Evolutionary conservation across 2,797 vertebrate species (phyloP).

Genomic region (Coregonus ussuriensis): DNA sequence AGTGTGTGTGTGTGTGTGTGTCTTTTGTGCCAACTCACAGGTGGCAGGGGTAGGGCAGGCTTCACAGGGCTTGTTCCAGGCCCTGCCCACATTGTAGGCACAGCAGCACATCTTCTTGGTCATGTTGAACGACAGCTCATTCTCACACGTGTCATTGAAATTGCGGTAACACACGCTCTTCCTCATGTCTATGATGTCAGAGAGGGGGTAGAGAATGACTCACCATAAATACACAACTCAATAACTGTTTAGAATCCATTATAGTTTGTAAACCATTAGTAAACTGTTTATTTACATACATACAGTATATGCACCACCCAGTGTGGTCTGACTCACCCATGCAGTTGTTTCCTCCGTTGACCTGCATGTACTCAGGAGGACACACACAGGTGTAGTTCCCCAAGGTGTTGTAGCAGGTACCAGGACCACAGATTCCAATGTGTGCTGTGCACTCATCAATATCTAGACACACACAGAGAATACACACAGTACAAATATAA

Average conservation of each 20-base stretch:
- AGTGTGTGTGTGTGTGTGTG: not conserved
- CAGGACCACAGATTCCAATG: slow-evolving; percentile 88
- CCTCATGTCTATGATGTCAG: slow-evolving; percentile 83
- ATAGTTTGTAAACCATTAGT: not conserved
- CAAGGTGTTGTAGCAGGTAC: slow-evolving; percentile 93
- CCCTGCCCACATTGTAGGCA: slow-evolving; percentile 92
- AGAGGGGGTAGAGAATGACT: not conserved
- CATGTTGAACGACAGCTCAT: slow-evolving; percentile 93
- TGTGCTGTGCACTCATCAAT: slow-evolving; percentile 89
- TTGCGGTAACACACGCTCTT: slow-evolving; percentile 91
- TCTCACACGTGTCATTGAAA: slow-evolving; percentile 89
- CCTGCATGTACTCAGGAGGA: slow-evolving; percentile 92
- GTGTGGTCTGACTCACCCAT: slow-evolving; percentile 79
- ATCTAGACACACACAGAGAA: slow-evolving; percentile 69
- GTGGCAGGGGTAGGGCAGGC: slow-evolving; percentile 88
- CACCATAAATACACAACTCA: not conserved
- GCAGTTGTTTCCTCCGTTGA: slow-evolving; percentile 92
- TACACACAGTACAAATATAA: not conserved
- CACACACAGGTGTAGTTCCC: slow-evolving; percentile 95
- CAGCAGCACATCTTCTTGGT: slow-evolving; percentile 97
- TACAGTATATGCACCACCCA: no score
- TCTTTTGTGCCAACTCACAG: slow-evolving; percentile 73
- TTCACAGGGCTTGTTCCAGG: slow-evolving; percentile 94
- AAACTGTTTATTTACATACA: no score
- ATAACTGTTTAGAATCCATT: not conserved